phyloP scores from a whole-genome alignment of 2,797 vertebrate genomes.

The Cyprinella venusta region DNA sequence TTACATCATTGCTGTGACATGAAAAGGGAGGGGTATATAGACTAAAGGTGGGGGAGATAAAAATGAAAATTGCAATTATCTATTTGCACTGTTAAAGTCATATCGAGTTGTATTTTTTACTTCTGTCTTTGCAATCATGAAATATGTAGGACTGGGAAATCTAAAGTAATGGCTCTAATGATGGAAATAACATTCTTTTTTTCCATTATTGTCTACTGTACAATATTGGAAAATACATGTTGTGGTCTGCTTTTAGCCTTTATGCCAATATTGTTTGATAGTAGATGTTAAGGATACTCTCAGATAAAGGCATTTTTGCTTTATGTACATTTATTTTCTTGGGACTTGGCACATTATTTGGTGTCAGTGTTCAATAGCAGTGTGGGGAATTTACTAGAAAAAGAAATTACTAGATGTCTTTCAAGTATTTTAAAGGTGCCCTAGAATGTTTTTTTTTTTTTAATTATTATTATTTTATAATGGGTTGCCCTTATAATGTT shows the following conservation, averaged over 20 bases:
- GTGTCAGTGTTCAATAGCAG: not conserved
- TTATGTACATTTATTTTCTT: constrained; percentile 7
- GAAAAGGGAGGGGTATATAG: constrained; percentile 22
- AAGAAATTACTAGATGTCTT: not conserved
- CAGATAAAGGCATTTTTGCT: not conserved
- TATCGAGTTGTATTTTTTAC: constrained; percentile 24
- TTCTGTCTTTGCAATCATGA: constrained; percentile 9
- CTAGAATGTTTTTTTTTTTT: too few species aligned
- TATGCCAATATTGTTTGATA: not conserved
- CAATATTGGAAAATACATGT: not conserved
- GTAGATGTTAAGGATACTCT: not conserved
- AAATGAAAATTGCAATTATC: constrained; percentile 16
- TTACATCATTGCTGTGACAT: constrained; percentile 74
- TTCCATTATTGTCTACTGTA: not conserved
- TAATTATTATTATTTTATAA: too few species aligned
- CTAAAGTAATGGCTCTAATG: not conserved
- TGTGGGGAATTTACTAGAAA: not conserved
- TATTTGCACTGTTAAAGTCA: not conserved
- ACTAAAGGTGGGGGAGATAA: constrained; percentile 12
- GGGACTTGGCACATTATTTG: not conserved
- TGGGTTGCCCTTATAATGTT: too few species aligned
- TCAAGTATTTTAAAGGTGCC: not conserved
- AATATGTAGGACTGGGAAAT: constrained; percentile 5
- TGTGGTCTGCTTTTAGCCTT: constrained; percentile 1
- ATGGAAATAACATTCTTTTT: not conserved